A percentile compares a stretch with the other conserved stretches of the same genome.
Evolutionary conservation across 1,140 invertebrate genomes (phyloP).

Genomic region (Mylabris phalerata): DNA sequence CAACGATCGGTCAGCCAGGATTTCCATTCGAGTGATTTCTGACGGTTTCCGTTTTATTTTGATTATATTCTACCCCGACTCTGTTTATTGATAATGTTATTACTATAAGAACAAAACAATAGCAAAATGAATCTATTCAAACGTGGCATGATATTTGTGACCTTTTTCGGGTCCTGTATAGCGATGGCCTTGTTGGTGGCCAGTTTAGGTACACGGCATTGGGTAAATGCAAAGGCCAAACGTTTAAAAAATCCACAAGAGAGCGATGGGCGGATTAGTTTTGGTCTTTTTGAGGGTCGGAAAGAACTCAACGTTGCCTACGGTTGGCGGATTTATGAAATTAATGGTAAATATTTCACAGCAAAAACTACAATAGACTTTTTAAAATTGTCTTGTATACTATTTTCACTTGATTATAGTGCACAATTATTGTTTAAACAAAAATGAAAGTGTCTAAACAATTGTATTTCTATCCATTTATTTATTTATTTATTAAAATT

Average conservation of each 20-base stretch:
- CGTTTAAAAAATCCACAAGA: constrained; percentile 58
- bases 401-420: background rate
- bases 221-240: constrained; percentile 73
- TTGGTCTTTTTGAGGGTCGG: constrained; percentile 77
- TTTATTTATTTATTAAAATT: background rate
- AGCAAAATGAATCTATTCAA: constrained; percentile 51
- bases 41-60: constrained; percentile 1
- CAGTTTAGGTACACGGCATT: constrained; percentile 79
- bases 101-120: background rate
- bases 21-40: constrained; percentile 9
- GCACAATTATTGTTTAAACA: background rate
- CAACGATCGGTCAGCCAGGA: constrained; percentile 6
- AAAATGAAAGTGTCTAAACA: background rate
- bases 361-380: background rate
- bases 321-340: constrained; percentile 66
- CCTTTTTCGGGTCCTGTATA: constrained; percentile 78
- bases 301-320: constrained; percentile 77
- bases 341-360: constrained; percentile 53
- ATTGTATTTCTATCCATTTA: background rate
- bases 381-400: background rate
- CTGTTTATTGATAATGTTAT: background rate
- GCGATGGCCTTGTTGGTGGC: constrained; percentile 76
- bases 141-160: constrained; percentile 77
- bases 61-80: background rate
- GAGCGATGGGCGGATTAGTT: constrained; percentile 70